phyloP scores from a whole-genome alignment of 2,113 vertebrate genomes.

The Paradisaea rubra region DNA sequence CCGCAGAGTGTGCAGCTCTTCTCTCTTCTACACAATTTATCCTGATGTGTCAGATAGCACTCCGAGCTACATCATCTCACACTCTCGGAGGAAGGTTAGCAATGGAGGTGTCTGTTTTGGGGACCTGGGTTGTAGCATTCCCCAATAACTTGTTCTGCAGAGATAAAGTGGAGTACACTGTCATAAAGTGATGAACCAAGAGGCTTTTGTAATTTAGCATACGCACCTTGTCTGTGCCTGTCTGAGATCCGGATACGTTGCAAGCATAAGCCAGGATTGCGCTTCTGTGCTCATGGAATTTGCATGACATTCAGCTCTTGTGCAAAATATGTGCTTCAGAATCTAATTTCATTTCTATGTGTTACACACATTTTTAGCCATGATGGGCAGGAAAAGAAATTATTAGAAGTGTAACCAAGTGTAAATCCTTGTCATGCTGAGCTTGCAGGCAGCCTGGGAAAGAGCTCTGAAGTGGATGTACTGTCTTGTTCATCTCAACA shows the following conservation, averaged over 20 bases:
- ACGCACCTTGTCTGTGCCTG: fast-evolving
- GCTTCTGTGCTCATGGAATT: not conserved
- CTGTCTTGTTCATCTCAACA: not conserved
- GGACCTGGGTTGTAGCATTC: not conserved
- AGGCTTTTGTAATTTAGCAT: not conserved
- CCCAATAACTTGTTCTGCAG: not conserved
- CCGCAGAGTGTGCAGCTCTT: not conserved
- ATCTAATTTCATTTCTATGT: not conserved
- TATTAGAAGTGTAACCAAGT: not conserved
- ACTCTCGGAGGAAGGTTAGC: not conserved
- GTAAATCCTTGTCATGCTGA: not conserved
- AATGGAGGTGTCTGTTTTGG: not conserved
- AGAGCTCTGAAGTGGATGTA: not conserved
- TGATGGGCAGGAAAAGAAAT: not conserved
- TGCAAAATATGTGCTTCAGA: not conserved
- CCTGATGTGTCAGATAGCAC: not conserved
- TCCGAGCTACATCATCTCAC: fast-evolving
- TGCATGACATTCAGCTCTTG: fast-evolving
- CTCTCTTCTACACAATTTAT: not conserved
- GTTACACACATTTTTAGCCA: not conserved
- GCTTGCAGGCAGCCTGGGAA: not conserved
- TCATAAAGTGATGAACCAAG: not conserved
- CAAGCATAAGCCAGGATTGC: not conserved
- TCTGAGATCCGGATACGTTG: not conserved
- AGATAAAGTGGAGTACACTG: not conserved